phyloP scores from a whole-genome alignment of 2,797 vertebrate species.

The Eulemur albifrons region DNA sequence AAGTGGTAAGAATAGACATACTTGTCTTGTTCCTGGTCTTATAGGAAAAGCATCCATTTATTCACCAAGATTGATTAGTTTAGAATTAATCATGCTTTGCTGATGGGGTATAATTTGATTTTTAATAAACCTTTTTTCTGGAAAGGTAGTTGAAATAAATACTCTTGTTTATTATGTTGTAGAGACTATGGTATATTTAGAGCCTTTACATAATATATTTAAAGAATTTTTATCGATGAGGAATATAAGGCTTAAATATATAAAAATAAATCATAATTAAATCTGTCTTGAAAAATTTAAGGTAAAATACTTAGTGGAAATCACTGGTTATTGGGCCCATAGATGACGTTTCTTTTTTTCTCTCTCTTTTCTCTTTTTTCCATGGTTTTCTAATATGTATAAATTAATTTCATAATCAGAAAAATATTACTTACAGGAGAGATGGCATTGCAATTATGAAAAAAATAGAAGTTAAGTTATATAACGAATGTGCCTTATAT shows the following conservation, averaged over 20 bases:
- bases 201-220: not conserved
- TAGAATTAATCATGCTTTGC: not conserved
- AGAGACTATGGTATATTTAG: not conserved
- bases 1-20: not conserved
- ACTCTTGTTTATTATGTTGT: not conserved
- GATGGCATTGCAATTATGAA: not conserved
- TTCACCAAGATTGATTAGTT: not conserved
- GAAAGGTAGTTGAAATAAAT: not conserved
- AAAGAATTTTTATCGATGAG: not conserved
- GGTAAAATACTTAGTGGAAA: not conserved
- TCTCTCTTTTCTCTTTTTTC: not conserved
- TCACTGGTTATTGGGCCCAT: not conserved
- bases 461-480: not conserved
- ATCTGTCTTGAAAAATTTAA: not conserved
- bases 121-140: not conserved
- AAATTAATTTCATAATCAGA: not conserved
- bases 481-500: not conserved
- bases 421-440: not conserved
- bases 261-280: not conserved
- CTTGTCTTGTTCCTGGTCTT: not conserved
- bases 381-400: not conserved
- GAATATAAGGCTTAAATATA: not conserved
- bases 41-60: not conserved
- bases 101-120: not conserved
- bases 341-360: not conserved